phyloP scores from a whole-genome alignment of 64 coral and sea anemone genomes.

The Montipora efflorescens region DNA sequence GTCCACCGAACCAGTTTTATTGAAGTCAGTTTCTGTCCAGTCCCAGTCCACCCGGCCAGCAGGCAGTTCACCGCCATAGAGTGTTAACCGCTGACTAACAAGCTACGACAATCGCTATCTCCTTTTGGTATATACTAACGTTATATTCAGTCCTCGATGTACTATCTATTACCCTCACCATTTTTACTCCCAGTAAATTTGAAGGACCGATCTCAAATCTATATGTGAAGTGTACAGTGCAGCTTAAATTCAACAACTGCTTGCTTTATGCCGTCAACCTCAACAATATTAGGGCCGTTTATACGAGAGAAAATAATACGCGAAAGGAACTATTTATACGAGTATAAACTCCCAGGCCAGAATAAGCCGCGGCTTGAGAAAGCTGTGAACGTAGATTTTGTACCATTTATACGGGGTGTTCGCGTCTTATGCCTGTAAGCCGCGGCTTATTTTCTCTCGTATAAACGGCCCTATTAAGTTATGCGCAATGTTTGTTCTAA shows the following conservation, averaged over 20 bases:
- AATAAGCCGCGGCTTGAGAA: no score
- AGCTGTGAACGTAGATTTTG: no score
- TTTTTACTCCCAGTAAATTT: not conserved
- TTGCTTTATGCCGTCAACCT: no score
- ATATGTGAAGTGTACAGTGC: not conserved
- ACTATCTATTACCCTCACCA: not conserved
- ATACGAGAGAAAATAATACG: no score
- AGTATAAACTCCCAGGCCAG: no score
- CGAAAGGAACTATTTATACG: no score
- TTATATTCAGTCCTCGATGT: not conserved
- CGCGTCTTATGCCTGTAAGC: no score
- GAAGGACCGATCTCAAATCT: not conserved
- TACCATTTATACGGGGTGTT: no score
- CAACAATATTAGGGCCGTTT: no score
- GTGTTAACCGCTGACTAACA: conserved; percentile 36
- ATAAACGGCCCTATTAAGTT: no score
- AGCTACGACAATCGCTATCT: not conserved
- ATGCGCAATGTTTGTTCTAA: not conserved
- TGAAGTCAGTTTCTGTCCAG: not conserved
- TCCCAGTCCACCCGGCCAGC: conserved; percentile 46
- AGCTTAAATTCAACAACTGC: not conserved
- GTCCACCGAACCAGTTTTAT: conserved; percentile 43
- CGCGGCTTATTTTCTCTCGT: no score
- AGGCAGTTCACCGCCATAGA: conserved; percentile 14
- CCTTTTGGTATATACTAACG: not conserved